phyloP scores from a whole-genome alignment of 2,797 vertebrate genomes.

The Pteropus rufus region DNA sequence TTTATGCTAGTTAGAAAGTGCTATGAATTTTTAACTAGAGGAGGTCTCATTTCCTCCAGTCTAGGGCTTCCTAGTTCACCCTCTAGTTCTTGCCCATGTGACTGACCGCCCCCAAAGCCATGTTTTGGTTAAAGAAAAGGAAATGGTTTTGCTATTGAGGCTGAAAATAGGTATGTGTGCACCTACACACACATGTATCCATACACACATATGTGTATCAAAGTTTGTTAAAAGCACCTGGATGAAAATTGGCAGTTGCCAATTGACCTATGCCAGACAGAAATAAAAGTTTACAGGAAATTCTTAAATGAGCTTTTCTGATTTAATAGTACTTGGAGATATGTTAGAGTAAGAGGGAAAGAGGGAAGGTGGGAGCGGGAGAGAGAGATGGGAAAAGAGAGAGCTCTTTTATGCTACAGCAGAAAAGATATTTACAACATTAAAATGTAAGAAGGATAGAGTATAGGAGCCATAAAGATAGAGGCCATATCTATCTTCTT shows the following conservation, averaged over 20 bases:
- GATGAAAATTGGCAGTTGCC: not conserved
- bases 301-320: not conserved
- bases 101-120: not conserved
- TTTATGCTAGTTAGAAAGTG: not conserved
- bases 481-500: not conserved
- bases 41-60: not conserved
- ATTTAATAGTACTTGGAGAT: not conserved
- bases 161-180: not conserved
- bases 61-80: not conserved
- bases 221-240: not conserved
- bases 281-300: conserved; percentile 6
- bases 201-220: not conserved
- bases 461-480: conserved; percentile 25
- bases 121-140: not conserved
- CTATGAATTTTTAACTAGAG: not conserved
- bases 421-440: not conserved
- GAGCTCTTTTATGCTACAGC: not conserved
- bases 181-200: not conserved
- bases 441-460: not conserved
- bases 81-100: not conserved
- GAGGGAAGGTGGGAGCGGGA: not conserved
- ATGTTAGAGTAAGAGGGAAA: not conserved
- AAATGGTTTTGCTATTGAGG: not conserved
- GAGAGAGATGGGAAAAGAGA: not conserved
- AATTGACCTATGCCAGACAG: not conserved